Conservation (phyloP, 2,797 vertebrate genomes). For the Buceros bicornis region DNA sequence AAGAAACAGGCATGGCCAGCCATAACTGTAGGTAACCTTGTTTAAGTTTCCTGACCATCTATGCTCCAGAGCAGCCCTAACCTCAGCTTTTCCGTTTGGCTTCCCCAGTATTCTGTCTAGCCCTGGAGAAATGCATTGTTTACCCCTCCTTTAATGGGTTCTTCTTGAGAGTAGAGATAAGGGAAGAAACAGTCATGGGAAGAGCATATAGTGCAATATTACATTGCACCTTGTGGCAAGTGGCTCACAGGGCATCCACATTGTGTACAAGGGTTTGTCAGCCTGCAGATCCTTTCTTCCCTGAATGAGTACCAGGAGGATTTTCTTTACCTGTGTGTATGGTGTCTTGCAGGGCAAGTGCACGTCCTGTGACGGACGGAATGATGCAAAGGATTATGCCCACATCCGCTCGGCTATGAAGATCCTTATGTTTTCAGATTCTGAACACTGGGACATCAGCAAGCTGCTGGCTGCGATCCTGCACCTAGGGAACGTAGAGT, state of each 20-base stretch:
- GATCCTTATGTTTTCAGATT: constrained; percentile 93
- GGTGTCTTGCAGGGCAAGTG: constrained; percentile 87
- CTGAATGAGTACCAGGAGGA: not conserved
- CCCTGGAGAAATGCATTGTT: not conserved
- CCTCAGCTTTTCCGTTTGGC: not conserved
- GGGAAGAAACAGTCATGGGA: not conserved
- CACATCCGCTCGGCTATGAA: constrained; percentile 94
- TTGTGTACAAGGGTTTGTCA: not conserved
- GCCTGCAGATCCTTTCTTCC: not conserved
- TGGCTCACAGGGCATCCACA: not conserved
- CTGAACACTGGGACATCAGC: constrained; percentile 91
- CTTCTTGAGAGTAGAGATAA: not conserved
- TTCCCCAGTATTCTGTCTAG: not conserved
- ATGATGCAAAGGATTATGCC: constrained; percentile 89
- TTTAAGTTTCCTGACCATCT: not conserved
- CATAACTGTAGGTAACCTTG: not conserved
- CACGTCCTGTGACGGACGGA: constrained; percentile 88
- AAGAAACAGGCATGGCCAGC: not conserved
- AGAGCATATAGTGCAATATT: not conserved
- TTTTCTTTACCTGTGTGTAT: not conserved
- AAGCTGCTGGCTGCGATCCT: constrained; percentile 93
- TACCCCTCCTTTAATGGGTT: not conserved
- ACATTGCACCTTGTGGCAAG: not conserved
- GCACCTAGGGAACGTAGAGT: constrained; percentile 92
- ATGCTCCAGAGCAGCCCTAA: not conserved